These are phyloP conservation scores for Neofelis nebulosa DNA, from an alignment of 2,113 vertebrate genomes.

Conservation along the genomic window DNA sequence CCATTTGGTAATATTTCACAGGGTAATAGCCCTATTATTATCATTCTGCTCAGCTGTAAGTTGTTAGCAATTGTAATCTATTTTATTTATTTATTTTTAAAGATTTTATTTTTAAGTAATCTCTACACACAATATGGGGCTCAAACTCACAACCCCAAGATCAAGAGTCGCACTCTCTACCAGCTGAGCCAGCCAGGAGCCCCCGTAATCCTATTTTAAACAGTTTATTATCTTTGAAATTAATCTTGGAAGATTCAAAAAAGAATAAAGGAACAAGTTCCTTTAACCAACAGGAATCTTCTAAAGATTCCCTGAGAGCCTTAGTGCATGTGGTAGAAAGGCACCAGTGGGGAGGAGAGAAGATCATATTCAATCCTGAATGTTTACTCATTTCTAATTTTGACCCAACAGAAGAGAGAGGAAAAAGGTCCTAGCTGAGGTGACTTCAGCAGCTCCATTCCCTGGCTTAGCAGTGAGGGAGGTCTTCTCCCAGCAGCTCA, in stretches of 20 bases:
- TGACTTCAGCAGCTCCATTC: background rate
- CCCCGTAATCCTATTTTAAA: background rate
- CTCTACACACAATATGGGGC: background rate
- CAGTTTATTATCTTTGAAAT: background rate
- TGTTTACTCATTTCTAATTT: background rate
- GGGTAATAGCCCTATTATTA: background rate
- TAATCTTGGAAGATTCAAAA: background rate
- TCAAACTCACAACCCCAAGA: background rate
- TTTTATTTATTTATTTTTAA: conserved; percentile 10
- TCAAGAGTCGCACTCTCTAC: background rate
- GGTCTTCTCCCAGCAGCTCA: background rate
- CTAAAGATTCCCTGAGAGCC: background rate
- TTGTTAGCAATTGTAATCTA: background rate
- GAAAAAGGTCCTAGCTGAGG: too few relatives aligned
- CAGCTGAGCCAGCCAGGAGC: background rate
- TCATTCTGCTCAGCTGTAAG: background rate
- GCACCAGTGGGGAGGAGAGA: background rate
- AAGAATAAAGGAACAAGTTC: background rate
- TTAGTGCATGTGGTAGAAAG: background rate
- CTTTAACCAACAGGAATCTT: background rate
- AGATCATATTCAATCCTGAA: background rate
- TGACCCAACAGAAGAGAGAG: background rate
- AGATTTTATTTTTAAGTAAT: background rate
- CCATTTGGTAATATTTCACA: background rate
- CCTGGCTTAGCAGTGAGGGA: background rate